Evolutionary conservation across 2,888 invertebrate genomes (phyloP).

Genomic region (Esperia sulphurella): DNA sequence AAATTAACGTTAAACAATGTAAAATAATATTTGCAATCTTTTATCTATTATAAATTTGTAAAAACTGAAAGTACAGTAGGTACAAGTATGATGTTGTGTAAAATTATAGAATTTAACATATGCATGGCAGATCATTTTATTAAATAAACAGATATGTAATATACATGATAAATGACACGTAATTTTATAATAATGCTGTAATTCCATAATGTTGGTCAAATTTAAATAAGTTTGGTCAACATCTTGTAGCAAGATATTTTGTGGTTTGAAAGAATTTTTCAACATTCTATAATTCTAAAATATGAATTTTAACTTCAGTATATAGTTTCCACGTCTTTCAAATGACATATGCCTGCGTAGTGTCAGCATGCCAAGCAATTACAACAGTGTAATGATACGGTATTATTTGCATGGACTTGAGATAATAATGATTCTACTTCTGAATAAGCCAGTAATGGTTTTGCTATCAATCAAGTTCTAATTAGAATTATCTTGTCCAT

Average conservation of each 20-base stretch:
- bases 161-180: neutral
- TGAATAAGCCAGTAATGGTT: too few species aligned
- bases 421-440: too few species aligned
- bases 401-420: too few species aligned
- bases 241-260: neutral
- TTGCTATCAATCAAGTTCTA: too few species aligned
- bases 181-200: neutral
- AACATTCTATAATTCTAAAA: neutral
- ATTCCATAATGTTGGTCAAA: neutral
- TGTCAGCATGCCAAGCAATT: too few species aligned
- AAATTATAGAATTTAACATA: neutral
- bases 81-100: neutral
- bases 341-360: constrained; percentile 25
- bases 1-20: constrained; percentile 15
- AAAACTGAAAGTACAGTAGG: neutral
- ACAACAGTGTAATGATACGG: too few species aligned
- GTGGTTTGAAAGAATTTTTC: neutral
- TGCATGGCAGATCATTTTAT: neutral
- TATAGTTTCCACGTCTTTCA: neutral
- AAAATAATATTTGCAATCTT: neutral
- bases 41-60: neutral
- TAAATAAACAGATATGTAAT: neutral
- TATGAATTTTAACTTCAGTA: neutral
- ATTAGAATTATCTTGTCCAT: neutral
- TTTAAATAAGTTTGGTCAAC: neutral